phyloP scores from a whole-genome alignment of 1,140 invertebrate genomes.

The Conopomorpha cramerella region DNA sequence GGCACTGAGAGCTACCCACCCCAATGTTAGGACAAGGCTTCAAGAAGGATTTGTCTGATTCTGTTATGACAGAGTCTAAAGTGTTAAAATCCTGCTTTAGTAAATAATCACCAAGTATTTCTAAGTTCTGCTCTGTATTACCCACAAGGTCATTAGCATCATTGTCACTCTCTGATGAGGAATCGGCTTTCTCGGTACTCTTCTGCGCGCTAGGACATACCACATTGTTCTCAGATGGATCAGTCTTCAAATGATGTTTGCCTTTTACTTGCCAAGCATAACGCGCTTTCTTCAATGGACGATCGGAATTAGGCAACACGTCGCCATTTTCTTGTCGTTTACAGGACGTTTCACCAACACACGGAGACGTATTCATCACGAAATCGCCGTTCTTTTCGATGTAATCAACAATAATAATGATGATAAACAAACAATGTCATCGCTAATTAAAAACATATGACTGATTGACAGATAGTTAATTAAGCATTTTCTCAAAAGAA shows the following conservation, averaged over 20 bases:
- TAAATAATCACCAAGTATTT: slow-evolving; percentile 48
- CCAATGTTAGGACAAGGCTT: slow-evolving; percentile 22
- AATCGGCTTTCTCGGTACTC: slow-evolving; percentile 15
- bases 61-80: slow-evolving; percentile 32
- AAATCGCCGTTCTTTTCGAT: slow-evolving; percentile 5
- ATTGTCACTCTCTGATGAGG: slow-evolving; percentile 19
- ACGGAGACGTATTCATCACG: slow-evolving; percentile 36
- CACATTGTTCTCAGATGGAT: slow-evolving; percentile 18
- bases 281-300: slow-evolving; percentile 66
- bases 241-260: slow-evolving; percentile 63
- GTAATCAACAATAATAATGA: background rate
- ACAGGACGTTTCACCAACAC: slow-evolving; percentile 39
- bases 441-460: slow-evolving; percentile 54
- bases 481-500: slow-evolving; percentile 16
- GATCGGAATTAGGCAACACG: slow-evolving; percentile 46
- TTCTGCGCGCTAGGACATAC: slow-evolving; percentile 6
- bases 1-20: slow-evolving; percentile 23
- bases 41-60: slow-evolving; percentile 20
- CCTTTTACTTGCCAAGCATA: slow-evolving; percentile 70
- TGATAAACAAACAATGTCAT: slow-evolving; percentile 53
- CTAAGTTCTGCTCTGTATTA: slow-evolving; percentile 48
- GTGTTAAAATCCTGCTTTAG: slow-evolving; percentile 50
- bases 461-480: slow-evolving; percentile 50
- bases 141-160: slow-evolving; percentile 16
- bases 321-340: slow-evolving; percentile 57